Evolutionary conservation across 2,888 invertebrate genomes (phyloP).

Genomic region (Cotesia congregata): DNA sequence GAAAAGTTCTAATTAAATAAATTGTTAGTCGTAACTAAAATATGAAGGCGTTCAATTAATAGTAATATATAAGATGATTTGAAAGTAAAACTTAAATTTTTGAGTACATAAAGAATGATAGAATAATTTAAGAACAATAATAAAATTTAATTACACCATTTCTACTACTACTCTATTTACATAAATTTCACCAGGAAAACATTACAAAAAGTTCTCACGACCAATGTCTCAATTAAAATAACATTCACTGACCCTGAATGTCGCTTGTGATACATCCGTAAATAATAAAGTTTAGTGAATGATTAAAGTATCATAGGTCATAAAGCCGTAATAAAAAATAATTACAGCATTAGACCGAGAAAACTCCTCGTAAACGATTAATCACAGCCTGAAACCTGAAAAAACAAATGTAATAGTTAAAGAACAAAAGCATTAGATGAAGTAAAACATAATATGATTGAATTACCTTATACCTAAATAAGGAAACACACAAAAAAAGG

Average conservation of each 20-base stretch:
- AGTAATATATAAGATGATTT: no score
- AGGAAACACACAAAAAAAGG: neutral
- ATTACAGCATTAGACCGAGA: neutral
- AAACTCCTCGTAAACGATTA: neutral
- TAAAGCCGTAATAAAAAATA: neutral
- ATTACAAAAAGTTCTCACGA: no score
- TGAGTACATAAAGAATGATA: no score
- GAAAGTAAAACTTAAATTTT: no score
- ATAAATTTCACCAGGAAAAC: no score
- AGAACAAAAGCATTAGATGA: neutral
- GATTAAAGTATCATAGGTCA: neutral
- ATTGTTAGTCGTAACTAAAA: no score
- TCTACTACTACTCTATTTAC: no score
- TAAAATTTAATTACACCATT: no score
- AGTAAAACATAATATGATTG: neutral
- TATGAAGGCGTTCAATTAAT: no score
- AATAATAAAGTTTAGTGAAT: neutral
- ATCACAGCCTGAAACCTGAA: neutral
- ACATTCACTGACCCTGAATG: slow-evolving; percentile 12
- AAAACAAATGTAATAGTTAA: neutral
- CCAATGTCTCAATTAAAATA: slow-evolving; percentile 4
- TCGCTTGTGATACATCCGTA: neutral
- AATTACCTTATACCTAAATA: neutral
- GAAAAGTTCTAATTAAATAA: no score
- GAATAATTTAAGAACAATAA: no score